Evolutionary conservation across 2,797 vertebrate species (phyloP).

Genomic region (Platalea minor): DNA sequence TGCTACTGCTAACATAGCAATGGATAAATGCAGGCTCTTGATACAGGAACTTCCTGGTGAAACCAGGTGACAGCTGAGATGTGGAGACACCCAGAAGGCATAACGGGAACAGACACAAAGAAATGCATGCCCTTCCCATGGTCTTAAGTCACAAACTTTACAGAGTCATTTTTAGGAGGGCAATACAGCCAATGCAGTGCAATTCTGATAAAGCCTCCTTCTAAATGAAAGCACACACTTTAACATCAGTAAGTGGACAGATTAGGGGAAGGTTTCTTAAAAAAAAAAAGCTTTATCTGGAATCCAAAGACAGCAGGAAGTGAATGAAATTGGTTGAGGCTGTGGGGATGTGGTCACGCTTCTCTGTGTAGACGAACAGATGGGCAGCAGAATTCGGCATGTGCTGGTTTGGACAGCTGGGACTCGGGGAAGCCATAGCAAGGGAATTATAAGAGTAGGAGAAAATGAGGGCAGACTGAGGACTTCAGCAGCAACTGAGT

Average conservation of each 20-base stretch:
- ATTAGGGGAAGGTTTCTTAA: not conserved
- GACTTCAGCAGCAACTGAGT: not conserved
- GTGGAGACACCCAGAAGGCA: not conserved
- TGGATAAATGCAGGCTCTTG: not conserved
- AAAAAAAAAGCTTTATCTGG: slow-evolving; percentile 11
- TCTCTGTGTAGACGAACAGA: slow-evolving; percentile 34
- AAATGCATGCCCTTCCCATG: not conserved
- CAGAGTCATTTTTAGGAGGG: not conserved
- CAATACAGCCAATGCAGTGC: not conserved
- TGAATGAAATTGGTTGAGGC: slow-evolving; percentile 53
- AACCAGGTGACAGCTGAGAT: not conserved
- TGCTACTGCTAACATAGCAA: not conserved
- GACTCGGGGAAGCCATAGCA: not conserved
- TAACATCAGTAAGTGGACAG: not conserved
- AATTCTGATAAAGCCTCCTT: not conserved
- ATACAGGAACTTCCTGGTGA: not conserved
- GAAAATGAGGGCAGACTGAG: slow-evolving; percentile 7
- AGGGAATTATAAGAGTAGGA: not conserved
- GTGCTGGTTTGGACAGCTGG: slow-evolving; percentile 28
- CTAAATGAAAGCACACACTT: not conserved
- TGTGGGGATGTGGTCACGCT: slow-evolving; percentile 39
- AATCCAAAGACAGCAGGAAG: slow-evolving; percentile 50
- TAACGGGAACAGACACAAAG: not conserved
- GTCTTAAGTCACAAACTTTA: not conserved
- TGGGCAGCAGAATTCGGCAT: slow-evolving; percentile 45